Evolutionary conservation across 1,140 invertebrate genomes (phyloP), one percentile per base, ranked within the genome.

Genomic region (Dendroctonus valens): DNA sequence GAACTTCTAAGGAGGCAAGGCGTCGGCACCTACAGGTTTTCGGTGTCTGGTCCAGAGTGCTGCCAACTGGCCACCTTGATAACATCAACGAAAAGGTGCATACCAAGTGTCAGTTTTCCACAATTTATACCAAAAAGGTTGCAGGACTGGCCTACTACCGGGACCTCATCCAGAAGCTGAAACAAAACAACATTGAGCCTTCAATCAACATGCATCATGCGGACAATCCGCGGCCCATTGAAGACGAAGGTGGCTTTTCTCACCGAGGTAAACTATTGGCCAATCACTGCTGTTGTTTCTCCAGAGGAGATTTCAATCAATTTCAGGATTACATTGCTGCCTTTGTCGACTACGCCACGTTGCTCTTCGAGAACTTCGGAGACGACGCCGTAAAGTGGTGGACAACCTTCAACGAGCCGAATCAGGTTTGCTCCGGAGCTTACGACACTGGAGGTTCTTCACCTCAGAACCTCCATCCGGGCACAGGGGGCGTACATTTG

Each of bases 321-420:
- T n/a, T 26, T 26, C 26, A 26, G 26, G 26, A 26, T 26, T 11
- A 81, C 44, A 81, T 82, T 9, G 82, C 84, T 0, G 80, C 82
- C 69, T 88, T 86, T 69, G 80, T 75, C 12, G 83, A 87, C 69
- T 89, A 84, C 70, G 84, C 87, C 0, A 79, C 80, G 26, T 58
- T 87, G 7, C 74, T 85, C 5, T 84, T 86, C 57, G 77, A 82
- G 41, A 78, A 79, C 62, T 86, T 85, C 67, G 87, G 86, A 0
- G 82, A 85, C 74, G 80, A 83, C 66, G n/a, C n/a, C n/a, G 85
- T 88, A 0, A 84, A 83, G 54, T 49, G 78, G 39, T 91, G 89
- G 87, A 84, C 86, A 2, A 91, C 89, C 0, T 83, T 91, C 64
- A 91, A 91, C 73, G 88, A 91, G 75, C 87, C 88, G 4, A 83